Percentiles rank a stretch among this genome's conserved stretches.
These are phyloP conservation scores for Cladopsammia gracilis DNA, from an alignment of 64 coral and sea anemone genomes.

Conservation along the genomic window DNA sequence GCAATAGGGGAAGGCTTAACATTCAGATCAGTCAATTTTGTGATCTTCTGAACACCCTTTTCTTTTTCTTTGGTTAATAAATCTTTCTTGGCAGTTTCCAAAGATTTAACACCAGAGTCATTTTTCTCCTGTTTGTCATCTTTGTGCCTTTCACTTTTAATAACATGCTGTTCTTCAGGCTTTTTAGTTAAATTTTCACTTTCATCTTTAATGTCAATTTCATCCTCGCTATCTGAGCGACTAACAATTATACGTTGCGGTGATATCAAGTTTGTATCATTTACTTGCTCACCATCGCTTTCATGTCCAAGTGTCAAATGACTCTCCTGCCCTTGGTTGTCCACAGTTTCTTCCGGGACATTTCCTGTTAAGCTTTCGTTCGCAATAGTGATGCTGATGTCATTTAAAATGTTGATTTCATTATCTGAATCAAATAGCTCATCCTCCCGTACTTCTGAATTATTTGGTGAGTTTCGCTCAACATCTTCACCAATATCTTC, in stretches of 20 bases:
- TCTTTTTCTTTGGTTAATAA: background rate
- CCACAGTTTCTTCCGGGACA: background rate
- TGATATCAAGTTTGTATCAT: background rate
- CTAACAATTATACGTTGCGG: slow-evolving; percentile 24
- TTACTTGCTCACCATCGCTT: background rate
- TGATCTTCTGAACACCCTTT: background rate
- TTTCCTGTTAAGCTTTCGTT: background rate
- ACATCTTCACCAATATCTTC: background rate
- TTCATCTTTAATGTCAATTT: background rate
- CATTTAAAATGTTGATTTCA: slow-evolving; percentile 14
- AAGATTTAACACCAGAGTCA: background rate
- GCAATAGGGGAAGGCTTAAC: background rate
- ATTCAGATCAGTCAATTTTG: background rate
- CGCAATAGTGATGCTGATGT: slow-evolving; percentile 34
- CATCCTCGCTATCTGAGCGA: slow-evolving; percentile 18
- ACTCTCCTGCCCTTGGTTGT: background rate
- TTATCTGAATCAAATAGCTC: background rate
- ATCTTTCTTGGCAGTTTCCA: background rate
- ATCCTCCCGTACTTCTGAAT: background rate
- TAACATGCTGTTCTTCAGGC: background rate
- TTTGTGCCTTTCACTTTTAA: background rate
- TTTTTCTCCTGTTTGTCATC: background rate
- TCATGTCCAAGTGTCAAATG: background rate
- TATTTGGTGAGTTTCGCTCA: background rate
- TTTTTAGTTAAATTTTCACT: background rate